Evolutionary conservation across 1,140 invertebrate genomes (phyloP), one percentile per base, ranked within the genome.

Genomic region (Ips typographus): DNA sequence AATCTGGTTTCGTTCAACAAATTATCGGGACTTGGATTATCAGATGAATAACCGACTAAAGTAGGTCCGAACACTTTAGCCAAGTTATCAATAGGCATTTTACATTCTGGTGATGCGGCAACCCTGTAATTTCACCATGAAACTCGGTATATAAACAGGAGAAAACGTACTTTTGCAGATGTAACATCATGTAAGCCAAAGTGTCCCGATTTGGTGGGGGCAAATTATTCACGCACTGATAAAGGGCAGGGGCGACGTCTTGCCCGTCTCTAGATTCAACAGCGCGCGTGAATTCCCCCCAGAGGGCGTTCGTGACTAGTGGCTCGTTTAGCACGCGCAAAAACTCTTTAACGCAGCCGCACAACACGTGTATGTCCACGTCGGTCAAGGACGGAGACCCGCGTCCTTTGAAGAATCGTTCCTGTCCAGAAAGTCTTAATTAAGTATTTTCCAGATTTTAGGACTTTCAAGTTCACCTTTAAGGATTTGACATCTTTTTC

Each of bases 121-220:
- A 94, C 85, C 75, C 90, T 90, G 80, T 70, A 40, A 40, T 40
- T 59, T 62, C n/a, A 7, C 22, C 38, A 2, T 2, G 38, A 38
- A 36, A 43, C 3, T 37, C 8, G 8, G 57, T 22, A 22, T 22
- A 22, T 22, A 22, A 22, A 22, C 22, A 22, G 22, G 22, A 22
- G 22, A 22, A 22, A 22, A 49, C 53, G 68, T 81, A 89, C 88
- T 84, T 88, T 80, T 94, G 91, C 49, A 96, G 85, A 82, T 97
- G 95, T 2, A 94, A 78, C 47, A 94, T 86, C 2, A 97, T 77
- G 76, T 89, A 96, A 1, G 94, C 93, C 38, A 97, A 78, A 1
- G 94, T 95, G 77, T 97, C 94, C 40, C 91, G 84, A 80, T 97
- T 96, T 1, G 94, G 87, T 63, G 87, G 86, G 2, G 95, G 94